Base-by-base conservation (phyloP, 2,888 invertebrate species). In the Plagodis pulveraria region DNA sequence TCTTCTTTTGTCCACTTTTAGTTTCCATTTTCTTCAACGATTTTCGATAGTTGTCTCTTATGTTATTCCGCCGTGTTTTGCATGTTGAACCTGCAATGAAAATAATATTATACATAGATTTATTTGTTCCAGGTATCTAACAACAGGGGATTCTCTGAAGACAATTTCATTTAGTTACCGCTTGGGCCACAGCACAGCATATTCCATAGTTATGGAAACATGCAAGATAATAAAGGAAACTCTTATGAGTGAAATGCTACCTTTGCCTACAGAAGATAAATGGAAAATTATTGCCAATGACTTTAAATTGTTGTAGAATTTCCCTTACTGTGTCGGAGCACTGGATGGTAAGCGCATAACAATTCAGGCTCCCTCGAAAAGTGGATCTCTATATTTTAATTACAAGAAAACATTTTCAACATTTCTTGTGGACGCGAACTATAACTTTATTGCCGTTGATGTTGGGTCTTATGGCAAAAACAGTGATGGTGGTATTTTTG, bases 111-210 rank as follows among this genome's bases (percentile, higher is more conserved):
- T 35, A 35, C 35, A 35, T 35, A 36, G 36, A 54, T 51, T 78
- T 74, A 56, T 67, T 72, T 50, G 73, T 66, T 67, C 57, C 63
- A 58, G 70, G 56, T 68, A 62, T 65, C 58, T 73, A 48, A 69
- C 69, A 57, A 71, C 71, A 48, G 73, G 70, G 41, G 70, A 73
- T 69, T 69, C 67, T 49, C 45, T 63, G 50, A 65, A 67, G 50
- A 71, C 69, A 38, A 69, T 74, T 54, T 65, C 69, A 45, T 68
- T 69, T 56, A 71, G 64, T 62, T 74, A 71, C 60, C 65, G 73
- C 34, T 43, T 73, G 59, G 72, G 72, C 53, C 56, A 58, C 50
- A 57, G 52, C 34, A 73, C 70, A 58, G 69, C 63, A 59, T 38
- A 58, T 55, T 41, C 59, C 36, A 72, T 72, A 57, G 62, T 73